Base-by-base conservation (phyloP, 2,888 invertebrate genomes). In the Caenorhabditis zanzibari region DNA sequence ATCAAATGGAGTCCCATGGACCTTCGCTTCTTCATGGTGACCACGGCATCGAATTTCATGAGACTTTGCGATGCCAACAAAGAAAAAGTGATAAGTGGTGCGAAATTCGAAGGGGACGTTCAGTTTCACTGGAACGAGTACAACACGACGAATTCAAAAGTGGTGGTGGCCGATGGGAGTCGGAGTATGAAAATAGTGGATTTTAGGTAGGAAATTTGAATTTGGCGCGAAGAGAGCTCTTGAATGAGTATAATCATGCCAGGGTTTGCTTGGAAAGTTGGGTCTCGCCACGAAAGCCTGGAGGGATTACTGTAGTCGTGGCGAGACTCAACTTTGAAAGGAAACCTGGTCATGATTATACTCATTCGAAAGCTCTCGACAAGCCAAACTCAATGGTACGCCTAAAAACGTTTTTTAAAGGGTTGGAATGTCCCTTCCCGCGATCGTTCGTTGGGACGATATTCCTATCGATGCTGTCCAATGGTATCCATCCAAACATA, bases 101-200 rank as follows among this genome's bases (percentile, higher is more conserved):
- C 26, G 28, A 38, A 56, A 19, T 79, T 72, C 38, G 71, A 79
- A 16, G 68, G 68, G 6, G 47, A 69, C 0, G 59, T 81, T 12
- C 19, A 73, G 38, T 81, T 74, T 32, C 66, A 85, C 35, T 85
- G 85, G 85, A 85, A 85, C 59, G 77, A 84, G 35, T 28, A 79
- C 19, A 61, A 85, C 24, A 35, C 47, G 26, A 73, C 22, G 7
- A 79, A 81, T 44, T 73, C 85, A 12, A 66, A 80, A 24, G 74
- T 85, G 28, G 82, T 76, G 0, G 81, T 85, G 16, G 76, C 81
- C 9, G 76, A 85, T 61, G 61, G 59, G 10, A 59, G 71, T 19
- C 38, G 73, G 14, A 56, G 69, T 6, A 56, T 72, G 35, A 74
- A 68, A 58, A 35, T 85, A 5, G 76, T 85, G 16, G 84, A 85